Conservation (phyloP, 2,113 vertebrate genomes). For the Pollimyrus isidori region DNA sequence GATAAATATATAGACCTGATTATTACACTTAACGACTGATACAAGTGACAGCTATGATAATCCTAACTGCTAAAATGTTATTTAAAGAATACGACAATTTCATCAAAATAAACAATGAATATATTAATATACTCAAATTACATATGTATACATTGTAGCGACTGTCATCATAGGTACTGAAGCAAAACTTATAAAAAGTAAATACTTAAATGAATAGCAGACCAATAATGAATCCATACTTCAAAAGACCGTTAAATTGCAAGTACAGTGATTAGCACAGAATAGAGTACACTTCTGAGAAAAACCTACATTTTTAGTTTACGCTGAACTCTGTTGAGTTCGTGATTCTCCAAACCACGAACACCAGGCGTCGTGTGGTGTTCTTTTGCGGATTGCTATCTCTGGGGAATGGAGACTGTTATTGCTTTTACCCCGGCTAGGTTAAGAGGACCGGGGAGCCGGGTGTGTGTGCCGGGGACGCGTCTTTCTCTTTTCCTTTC, state of each 20-base stretch:
- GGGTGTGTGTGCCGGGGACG: constrained; percentile 20
- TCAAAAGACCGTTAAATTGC: not conserved
- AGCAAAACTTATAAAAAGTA: not conserved
- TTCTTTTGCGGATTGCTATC: constrained; percentile 36
- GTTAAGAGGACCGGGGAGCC: constrained; percentile 16
- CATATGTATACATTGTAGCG: not conserved
- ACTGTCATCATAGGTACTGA: not conserved
- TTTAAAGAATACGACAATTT: not conserved
- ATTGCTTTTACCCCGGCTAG: constrained; percentile 30
- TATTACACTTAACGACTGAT: no score
- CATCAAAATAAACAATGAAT: not conserved
- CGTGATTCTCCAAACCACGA: constrained; percentile 10
- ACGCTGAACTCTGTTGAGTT: not conserved
- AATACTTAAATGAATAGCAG: not conserved
- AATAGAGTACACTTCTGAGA: not conserved
- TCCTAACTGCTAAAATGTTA: not conserved
- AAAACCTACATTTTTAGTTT: not conserved
- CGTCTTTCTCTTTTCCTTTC: constrained; percentile 19
- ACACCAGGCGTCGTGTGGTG: constrained; percentile 29
- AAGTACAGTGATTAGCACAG: not conserved
- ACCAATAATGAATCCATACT: not conserved
- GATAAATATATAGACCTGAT: not conserved
- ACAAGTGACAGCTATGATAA: not conserved
- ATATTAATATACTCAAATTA: not conserved
- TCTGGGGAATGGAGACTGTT: constrained; percentile 41